Evolutionary conservation across 2,797 vertebrate genomes (phyloP).

Genomic region (Fundulus diaphanus): DNA sequence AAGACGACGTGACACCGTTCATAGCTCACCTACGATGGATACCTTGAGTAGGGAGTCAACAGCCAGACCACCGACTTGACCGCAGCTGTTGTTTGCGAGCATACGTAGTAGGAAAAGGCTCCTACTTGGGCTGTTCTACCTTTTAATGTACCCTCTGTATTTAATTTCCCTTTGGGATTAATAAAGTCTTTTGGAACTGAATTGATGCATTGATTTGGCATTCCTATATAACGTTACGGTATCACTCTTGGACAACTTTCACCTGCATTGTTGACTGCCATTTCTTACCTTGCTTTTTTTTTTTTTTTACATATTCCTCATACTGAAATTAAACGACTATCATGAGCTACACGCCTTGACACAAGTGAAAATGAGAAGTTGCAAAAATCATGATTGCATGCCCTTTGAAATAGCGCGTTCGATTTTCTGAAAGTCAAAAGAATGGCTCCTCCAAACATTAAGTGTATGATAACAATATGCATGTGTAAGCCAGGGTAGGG

Average conservation of each 20-base stretch:
- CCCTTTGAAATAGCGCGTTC: neutral
- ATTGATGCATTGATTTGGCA: neutral
- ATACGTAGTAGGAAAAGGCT: neutral
- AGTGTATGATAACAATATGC: conserved; percentile 74
- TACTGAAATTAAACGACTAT: neutral
- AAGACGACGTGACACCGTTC: neutral
- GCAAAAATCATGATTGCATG: neutral
- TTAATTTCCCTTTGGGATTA: too few relatives aligned
- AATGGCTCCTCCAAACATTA: conserved; percentile 55
- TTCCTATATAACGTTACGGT: neutral
- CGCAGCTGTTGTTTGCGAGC: neutral
- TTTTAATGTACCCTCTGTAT: neutral
- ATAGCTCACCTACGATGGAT: neutral
- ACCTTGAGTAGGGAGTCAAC: neutral
- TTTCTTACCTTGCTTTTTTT: neutral
- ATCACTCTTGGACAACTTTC: neutral
- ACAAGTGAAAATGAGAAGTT: neutral
- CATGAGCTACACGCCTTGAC: neutral
- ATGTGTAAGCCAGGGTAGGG: conserved; percentile 38
- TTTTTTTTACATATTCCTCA: neutral
- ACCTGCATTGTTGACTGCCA: neutral
- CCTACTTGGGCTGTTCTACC: neutral
- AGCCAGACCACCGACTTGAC: neutral
- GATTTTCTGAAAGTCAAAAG: conserved; percentile 72
- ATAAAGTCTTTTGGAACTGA: too few relatives aligned